Percentiles rank a stretch among this genome's conserved stretches.
Conservation (phyloP, 1,140 invertebrate species). For the Hetaerina americana region DNA sequence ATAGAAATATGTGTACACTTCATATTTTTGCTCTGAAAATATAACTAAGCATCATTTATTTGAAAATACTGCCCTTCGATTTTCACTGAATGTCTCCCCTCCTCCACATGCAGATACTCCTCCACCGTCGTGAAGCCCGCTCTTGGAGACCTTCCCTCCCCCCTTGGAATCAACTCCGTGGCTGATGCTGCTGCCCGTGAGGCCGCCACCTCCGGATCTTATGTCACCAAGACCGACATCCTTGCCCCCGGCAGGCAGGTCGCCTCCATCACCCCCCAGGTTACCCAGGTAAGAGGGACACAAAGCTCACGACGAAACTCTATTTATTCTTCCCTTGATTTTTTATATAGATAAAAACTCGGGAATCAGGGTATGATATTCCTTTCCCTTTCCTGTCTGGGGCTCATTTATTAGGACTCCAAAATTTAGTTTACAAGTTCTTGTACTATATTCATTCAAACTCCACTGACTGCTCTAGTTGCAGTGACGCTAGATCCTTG, state of each 20-base stretch:
- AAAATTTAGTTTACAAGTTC: too few species aligned
- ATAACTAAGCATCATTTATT: neutral
- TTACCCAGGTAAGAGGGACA: slow-evolving; percentile 17
- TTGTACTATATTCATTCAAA: too few species aligned
- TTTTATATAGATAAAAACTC: too few species aligned
- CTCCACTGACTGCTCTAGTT: too few species aligned
- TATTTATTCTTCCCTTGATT: too few species aligned
- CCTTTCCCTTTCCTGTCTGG: too few species aligned
- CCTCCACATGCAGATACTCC: neutral
- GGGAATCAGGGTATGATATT: too few species aligned
- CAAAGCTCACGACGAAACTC: too few species aligned
- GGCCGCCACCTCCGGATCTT: slow-evolving; percentile 11
- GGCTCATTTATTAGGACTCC: too few species aligned
- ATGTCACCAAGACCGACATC: slow-evolving; percentile 18
- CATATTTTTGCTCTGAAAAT: neutral
- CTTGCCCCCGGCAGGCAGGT: slow-evolving; percentile 22
- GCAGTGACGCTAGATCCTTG: too few species aligned
- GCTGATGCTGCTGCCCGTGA: slow-evolving; percentile 16
- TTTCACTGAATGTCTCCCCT: neutral
- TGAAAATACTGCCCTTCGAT: neutral
- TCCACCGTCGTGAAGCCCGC: slow-evolving; percentile 7
- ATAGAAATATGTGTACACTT: neutral
- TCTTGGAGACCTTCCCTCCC: neutral
- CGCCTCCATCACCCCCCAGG: slow-evolving; percentile 21
- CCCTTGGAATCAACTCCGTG: neutral